A percentile compares a stretch with the other conserved stretches of the same genome.
phyloP scores from a whole-genome alignment of 2,888 invertebrate genomes.

The Dugesia japonica region DNA sequence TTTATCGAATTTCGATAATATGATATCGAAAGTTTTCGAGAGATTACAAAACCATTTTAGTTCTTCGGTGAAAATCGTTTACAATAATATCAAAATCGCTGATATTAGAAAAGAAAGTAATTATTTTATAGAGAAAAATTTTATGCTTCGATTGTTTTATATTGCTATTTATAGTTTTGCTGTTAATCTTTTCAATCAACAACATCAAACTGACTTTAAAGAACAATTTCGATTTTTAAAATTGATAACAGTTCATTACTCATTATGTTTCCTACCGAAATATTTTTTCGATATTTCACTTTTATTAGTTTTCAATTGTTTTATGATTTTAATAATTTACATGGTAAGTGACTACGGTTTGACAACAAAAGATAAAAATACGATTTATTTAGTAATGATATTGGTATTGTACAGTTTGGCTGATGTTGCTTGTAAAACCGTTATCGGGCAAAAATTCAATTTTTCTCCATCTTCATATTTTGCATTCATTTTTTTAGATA shows the following conservation, averaged over 20 bases:
- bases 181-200: not conserved
- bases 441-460: not conserved
- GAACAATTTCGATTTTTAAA: not conserved
- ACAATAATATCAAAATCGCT: not conserved
- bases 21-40: not conserved
- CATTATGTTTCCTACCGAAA: not conserved
- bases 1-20: not conserved
- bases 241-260: not conserved
- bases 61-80: not conserved
- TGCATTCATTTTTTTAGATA: not conserved
- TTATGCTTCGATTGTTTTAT: not conserved
- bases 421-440: not conserved
- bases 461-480: not conserved
- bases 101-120: no score
- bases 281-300: not conserved
- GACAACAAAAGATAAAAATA: not conserved
- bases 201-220: not conserved
- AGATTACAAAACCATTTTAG: not conserved
- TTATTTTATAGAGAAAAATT: not conserved
- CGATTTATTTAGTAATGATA: not conserved
- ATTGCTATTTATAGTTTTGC: not conserved
- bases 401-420: not conserved
- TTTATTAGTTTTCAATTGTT: not conserved
- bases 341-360: not conserved
- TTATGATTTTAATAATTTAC: not conserved